phyloP scores from a whole-genome alignment of 2,888 invertebrate genomes.

The Nemotelus nigrinus region DNA sequence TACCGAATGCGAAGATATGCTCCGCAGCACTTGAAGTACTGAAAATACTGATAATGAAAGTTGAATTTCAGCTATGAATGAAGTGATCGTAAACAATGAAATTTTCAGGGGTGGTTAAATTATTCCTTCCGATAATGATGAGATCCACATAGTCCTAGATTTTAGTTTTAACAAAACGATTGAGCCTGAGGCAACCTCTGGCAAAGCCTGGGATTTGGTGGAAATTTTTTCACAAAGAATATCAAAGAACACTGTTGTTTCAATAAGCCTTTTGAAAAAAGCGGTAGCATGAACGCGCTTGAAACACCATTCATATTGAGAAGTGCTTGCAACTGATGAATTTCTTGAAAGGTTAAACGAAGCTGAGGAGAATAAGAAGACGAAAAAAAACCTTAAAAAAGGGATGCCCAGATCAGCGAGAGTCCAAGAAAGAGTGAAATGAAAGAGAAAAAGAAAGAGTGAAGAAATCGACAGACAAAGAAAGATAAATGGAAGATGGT shows the following conservation, averaged over 20 bases:
- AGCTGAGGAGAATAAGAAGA: slow-evolving; percentile 6
- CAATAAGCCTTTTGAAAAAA: neutral
- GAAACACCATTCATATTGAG: slow-evolving; percentile 5
- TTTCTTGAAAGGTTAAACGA: neutral
- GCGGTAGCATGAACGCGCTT: slow-evolving; percentile 3
- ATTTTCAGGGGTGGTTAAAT: neutral
- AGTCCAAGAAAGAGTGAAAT: neutral
- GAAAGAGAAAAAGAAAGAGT: neutral
- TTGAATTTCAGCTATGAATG: neutral
- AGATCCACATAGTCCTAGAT: neutral
- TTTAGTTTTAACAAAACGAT: neutral
- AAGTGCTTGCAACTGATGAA: slow-evolving; percentile 6
- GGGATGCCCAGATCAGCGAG: neutral
- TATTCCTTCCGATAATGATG: slow-evolving; percentile 3
- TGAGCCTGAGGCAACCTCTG: neutral
- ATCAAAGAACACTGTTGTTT: slow-evolving; percentile 14
- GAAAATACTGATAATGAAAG: slow-evolving; percentile 4
- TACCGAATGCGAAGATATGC: slow-evolving; percentile 14
- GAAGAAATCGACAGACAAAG: slow-evolving; percentile 8
- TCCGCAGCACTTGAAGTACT: neutral
- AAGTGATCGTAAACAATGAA: neutral
- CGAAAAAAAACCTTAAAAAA: neutral
- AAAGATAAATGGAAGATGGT: neutral
- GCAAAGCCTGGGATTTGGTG: neutral
- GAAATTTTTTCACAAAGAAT: slow-evolving; percentile 1